A percentile compares a stretch with the other conserved stretches of the same genome.
Evolutionary conservation across 2,113 vertebrate species (phyloP).

Genomic region (Erythrocercus mccallii): DNA sequence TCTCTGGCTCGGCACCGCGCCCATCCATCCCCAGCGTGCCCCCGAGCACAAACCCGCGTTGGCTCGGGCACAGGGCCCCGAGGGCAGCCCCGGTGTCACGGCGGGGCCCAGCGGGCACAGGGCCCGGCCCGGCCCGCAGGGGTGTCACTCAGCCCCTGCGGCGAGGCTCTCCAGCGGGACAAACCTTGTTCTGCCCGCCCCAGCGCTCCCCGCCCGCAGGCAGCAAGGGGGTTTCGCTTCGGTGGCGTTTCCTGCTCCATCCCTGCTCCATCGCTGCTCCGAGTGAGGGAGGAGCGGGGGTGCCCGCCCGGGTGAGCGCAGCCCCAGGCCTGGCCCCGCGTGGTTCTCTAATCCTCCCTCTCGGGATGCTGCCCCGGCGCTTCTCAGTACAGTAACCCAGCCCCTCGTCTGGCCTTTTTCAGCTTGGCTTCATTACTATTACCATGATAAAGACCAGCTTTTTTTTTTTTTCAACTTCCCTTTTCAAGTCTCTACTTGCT

Average conservation of each 20-base stretch:
- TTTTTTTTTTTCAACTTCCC: background rate
- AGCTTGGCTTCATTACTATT: constrained; percentile 29
- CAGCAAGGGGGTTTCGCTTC: background rate
- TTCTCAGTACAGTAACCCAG: constrained; percentile 48
- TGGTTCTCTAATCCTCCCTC: background rate
- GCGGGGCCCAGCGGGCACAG: background rate
- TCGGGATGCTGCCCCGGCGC: background rate
- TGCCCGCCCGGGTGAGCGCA: fast-evolving
- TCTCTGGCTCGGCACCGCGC: fast-evolving
- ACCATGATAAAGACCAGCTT: constrained; percentile 57
- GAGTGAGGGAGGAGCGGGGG: background rate
- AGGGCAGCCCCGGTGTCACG: too few species aligned
- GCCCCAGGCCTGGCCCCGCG: background rate
- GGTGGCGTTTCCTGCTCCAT: background rate
- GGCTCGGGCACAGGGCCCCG: background rate
- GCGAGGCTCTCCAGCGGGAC: background rate
- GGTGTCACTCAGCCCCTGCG: background rate
- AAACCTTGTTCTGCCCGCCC: background rate
- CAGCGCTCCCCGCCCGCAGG: fast-evolving
- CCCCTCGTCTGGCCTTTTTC: background rate
- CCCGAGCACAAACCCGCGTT: background rate
- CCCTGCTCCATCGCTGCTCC: background rate
- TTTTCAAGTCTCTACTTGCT: constrained; percentile 48
- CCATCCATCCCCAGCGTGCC: fast-evolving
- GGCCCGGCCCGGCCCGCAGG: background rate